These are phyloP conservation scores for Proisotoma minuta DNA, from an alignment of 2,888 invertebrate genomes.

Conservation along the genomic window DNA sequence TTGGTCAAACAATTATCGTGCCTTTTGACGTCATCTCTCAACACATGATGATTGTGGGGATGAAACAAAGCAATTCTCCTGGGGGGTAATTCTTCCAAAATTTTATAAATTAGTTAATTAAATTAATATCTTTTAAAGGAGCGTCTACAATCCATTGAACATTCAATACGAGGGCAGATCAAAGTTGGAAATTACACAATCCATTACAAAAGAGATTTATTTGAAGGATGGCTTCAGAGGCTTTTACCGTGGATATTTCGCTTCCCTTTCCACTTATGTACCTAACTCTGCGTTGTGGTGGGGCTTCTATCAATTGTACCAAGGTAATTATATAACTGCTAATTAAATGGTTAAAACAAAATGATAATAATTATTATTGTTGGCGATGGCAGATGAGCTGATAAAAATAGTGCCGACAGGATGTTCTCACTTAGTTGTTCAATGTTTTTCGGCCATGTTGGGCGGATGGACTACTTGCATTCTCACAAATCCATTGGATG, in stretches of 20 bases:
- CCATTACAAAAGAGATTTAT: constrained; percentile 74
- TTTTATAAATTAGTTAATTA: background rate
- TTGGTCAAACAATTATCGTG: constrained; percentile 91
- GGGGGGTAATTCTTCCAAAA: constrained; percentile 20
- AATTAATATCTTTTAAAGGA: constrained; percentile 8
- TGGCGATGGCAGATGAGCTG: constrained; percentile 65
- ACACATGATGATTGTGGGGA: constrained; percentile 88
- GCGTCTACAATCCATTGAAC: constrained; percentile 69
- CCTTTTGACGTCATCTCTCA: constrained; percentile 96
- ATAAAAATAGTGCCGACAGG: constrained; percentile 66
- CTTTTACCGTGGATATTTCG: constrained; percentile 89
- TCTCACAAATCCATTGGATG: constrained; percentile 92
- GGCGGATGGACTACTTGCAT: constrained; percentile 90
- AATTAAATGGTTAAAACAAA: background rate
- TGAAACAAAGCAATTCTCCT: constrained; percentile 25
- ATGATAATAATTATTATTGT: background rate
- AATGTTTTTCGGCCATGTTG: constrained; percentile 82
- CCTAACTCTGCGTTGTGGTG: constrained; percentile 98
- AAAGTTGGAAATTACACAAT: constrained; percentile 64
- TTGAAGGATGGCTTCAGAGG: constrained; percentile 75
- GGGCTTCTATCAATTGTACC: constrained; percentile 88
- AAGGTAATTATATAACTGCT: constrained; percentile 61
- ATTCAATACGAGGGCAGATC: constrained; percentile 55
- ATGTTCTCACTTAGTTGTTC: constrained; percentile 77
- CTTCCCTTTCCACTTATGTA: constrained; percentile 87